Evolutionary conservation across 2,113 vertebrate species (phyloP).

Genomic region (Aphyosemion australe): DNA sequence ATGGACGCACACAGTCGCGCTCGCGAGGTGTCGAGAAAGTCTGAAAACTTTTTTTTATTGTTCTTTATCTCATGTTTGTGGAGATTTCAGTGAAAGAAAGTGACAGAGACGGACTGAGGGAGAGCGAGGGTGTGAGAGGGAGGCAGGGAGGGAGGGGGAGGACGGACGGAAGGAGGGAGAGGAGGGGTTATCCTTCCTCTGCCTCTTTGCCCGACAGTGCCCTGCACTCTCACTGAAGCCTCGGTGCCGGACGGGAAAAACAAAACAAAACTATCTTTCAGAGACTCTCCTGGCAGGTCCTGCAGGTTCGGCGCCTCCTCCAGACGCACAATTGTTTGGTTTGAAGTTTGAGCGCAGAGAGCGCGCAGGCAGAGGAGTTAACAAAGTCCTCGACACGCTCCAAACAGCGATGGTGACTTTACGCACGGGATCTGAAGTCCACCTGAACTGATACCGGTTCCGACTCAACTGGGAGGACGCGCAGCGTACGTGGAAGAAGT

Average conservation of each 20-base stretch:
- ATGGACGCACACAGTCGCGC: neutral
- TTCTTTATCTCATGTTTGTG: neutral
- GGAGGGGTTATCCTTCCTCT: conserved; percentile 66
- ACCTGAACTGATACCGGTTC: conserved; percentile 31
- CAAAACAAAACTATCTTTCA: conserved; percentile 85
- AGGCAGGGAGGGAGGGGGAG: conserved; percentile 23
- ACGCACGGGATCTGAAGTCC: conserved; percentile 60
- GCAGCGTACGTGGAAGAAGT: conserved; percentile 24
- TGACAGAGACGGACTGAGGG: conserved; percentile 8
- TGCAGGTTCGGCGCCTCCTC: conserved; percentile 81
- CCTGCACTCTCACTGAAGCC: conserved; percentile 84
- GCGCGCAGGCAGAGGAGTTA: conserved; percentile 65
- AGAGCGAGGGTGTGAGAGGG: conserved; percentile 3
- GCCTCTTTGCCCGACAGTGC: conserved; percentile 52
- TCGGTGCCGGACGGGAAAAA: conserved; percentile 90
- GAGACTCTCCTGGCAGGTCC: conserved; percentile 73
- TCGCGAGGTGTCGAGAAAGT: neutral
- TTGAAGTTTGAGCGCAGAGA: conserved; percentile 30
- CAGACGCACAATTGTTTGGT: conserved; percentile 74
- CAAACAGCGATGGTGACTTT: conserved; percentile 64
- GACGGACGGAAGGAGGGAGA: conserved; percentile 31
- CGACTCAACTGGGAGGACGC: neutral
- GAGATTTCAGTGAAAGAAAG: neutral
- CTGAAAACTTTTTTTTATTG: too few relatives aligned
- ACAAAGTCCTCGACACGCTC: conserved; percentile 74